Percentiles rank a stretch among this genome's conserved stretches.
phyloP scores from a whole-genome alignment of 2,888 invertebrate species.

The Achlya flavicornis region DNA sequence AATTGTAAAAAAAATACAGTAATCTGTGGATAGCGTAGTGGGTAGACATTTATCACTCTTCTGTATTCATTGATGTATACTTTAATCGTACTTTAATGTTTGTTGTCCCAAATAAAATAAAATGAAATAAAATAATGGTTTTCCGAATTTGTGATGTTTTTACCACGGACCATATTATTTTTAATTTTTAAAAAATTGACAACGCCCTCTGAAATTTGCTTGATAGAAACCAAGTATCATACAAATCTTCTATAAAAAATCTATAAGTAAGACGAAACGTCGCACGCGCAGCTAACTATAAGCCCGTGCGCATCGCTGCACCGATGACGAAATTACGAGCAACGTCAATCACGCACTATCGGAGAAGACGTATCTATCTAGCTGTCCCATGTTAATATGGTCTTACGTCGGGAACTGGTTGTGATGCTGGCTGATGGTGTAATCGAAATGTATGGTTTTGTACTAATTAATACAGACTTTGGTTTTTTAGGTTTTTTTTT shows the following conservation, averaged over 20 bases:
- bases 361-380: conserved; percentile 55
- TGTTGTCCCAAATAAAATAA: too few species aligned
- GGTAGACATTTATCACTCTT: too few species aligned
- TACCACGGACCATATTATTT: too few species aligned
- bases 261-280: background rate
- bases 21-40: too few species aligned
- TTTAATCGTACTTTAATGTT: too few species aligned
- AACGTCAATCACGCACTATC: conserved; percentile 66
- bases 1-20: too few species aligned
- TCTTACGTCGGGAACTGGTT: conserved; percentile 21
- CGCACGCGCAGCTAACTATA: conserved; percentile 18
- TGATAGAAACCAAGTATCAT: too few species aligned
- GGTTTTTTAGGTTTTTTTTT: background rate
- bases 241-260: background rate
- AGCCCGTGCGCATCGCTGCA: conserved; percentile 48
- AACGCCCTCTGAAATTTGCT: too few species aligned
- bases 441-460: conserved; percentile 11
- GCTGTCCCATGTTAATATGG: conserved; percentile 40
- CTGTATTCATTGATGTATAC: too few species aligned
- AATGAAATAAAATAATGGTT: too few species aligned
- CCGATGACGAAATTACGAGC: conserved; percentile 63
- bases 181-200: too few species aligned
- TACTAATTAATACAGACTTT: conserved; percentile 2
- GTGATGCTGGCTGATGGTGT: background rate
- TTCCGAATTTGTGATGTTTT: too few species aligned